Percentiles rank a stretch among this genome's conserved stretches.
These are phyloP conservation scores for Progne subis DNA, from an alignment of 2,113 vertebrate species.

Conservation along the genomic window DNA sequence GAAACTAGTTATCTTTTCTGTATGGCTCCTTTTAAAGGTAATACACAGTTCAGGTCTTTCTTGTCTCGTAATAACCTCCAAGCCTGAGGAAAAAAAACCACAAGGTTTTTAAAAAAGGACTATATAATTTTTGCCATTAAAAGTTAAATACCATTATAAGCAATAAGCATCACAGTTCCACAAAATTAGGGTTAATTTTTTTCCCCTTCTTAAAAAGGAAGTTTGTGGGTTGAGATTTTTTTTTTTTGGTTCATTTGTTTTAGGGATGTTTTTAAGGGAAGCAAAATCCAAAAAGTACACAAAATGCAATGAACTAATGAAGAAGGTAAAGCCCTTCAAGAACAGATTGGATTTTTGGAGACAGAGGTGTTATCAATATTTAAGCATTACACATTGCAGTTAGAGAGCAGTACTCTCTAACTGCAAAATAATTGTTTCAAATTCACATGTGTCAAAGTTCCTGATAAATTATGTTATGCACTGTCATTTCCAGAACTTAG, in stretches of 20 bases:
- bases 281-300: background rate
- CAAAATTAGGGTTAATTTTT: background rate
- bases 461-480: background rate
- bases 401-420: background rate
- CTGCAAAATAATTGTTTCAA: background rate
- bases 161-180: background rate
- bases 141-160: background rate
- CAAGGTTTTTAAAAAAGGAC: background rate
- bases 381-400: background rate
- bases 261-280: background rate
- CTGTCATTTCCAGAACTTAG: background rate
- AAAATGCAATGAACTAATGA: background rate
- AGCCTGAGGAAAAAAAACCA: conserved; percentile 75
- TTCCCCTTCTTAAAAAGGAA: background rate
- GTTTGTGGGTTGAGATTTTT: background rate
- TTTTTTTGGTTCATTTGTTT: background rate
- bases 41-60: conserved; percentile 86
- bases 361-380: background rate
- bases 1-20: conserved; percentile 74
- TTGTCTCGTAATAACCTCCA: conserved; percentile 77
- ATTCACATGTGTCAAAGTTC: background rate
- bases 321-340: background rate
- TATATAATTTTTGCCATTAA: background rate
- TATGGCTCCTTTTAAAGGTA: conserved; percentile 77
- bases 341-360: background rate